These are phyloP conservation scores for Conchocele bisecta DNA, from an alignment of 2,888 invertebrate genomes.

Conservation along the genomic window DNA sequence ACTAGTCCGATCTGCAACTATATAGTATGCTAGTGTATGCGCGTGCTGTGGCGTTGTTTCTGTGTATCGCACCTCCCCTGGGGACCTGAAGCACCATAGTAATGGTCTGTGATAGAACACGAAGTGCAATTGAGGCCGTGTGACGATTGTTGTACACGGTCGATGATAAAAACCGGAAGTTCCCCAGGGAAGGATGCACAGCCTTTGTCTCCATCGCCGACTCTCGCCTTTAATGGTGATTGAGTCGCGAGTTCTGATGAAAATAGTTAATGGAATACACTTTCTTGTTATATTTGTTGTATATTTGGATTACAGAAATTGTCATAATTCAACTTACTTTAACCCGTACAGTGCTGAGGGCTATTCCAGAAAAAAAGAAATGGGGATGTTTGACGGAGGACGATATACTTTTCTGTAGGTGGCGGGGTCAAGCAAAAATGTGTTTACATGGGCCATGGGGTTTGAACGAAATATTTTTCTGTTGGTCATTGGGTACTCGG, in stretches of 20 bases:
- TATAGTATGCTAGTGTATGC: slow-evolving; percentile 12
- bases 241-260: slow-evolving; percentile 43
- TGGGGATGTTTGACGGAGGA: no score
- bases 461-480: no score
- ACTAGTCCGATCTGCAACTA: no score
- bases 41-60: slow-evolving; percentile 41
- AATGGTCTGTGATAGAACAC: slow-evolving; percentile 40
- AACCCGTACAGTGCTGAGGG: no score
- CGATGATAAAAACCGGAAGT: slow-evolving; percentile 64
- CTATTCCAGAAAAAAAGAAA: no score
- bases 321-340: no score
- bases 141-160: slow-evolving; percentile 20
- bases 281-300: no score
- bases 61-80: slow-evolving; percentile 21
- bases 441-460: no score
- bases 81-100: slow-evolving; percentile 40
- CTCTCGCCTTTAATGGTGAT: slow-evolving; percentile 32
- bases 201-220: slow-evolving; percentile 22
- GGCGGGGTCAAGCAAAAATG: no score
- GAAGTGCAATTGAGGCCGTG: slow-evolving; percentile 71
- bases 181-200: slow-evolving; percentile 8
- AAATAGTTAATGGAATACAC: background rate
- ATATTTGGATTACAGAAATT: no score
- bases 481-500: no score
- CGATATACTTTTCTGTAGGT: no score